phyloP scores from a whole-genome alignment of 2,888 invertebrate species.

The Byasa hedistus region DNA sequence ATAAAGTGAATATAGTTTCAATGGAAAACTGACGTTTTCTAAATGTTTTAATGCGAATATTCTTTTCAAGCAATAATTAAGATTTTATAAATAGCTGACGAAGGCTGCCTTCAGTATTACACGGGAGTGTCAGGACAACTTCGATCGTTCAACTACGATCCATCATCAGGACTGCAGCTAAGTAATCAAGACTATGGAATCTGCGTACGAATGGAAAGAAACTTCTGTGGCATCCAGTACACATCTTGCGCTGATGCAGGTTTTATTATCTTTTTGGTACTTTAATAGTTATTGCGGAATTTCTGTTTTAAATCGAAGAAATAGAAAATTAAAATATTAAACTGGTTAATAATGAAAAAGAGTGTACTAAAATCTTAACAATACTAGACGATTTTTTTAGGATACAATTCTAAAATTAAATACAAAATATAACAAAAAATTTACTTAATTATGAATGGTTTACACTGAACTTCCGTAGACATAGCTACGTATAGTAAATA shows the following conservation, averaged over 20 bases:
- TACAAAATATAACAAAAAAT: too few relatives aligned
- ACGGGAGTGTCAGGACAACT: slow-evolving; percentile 90
- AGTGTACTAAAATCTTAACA: too few relatives aligned
- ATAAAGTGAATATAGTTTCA: too few relatives aligned
- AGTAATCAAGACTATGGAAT: slow-evolving; percentile 94
- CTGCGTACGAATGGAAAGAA: slow-evolving; percentile 90
- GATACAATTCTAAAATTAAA: too few relatives aligned
- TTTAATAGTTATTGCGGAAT: background rate
- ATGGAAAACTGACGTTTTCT: too few relatives aligned
- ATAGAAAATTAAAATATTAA: too few relatives aligned
- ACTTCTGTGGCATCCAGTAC: slow-evolving; percentile 93
- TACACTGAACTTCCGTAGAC: too few relatives aligned
- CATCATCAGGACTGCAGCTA: slow-evolving; percentile 85
- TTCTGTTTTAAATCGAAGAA: background rate
- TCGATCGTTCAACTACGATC: slow-evolving; percentile 91
- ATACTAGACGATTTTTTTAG: too few relatives aligned
- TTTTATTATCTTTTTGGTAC: slow-evolving; percentile 38
- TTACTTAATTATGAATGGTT: too few relatives aligned
- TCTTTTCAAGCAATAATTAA: background rate
- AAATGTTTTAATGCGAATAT: background rate
- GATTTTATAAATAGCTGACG: slow-evolving; percentile 78
- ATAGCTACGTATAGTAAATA: too few relatives aligned
- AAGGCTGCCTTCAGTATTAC: slow-evolving; percentile 89
- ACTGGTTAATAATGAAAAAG: too few relatives aligned
- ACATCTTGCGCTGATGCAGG: slow-evolving; percentile 86